Percentiles rank a stretch among this genome's conserved stretches.
Evolutionary conservation across 2,113 vertebrate species (phyloP).

Genomic region (Platanista minor): DNA sequence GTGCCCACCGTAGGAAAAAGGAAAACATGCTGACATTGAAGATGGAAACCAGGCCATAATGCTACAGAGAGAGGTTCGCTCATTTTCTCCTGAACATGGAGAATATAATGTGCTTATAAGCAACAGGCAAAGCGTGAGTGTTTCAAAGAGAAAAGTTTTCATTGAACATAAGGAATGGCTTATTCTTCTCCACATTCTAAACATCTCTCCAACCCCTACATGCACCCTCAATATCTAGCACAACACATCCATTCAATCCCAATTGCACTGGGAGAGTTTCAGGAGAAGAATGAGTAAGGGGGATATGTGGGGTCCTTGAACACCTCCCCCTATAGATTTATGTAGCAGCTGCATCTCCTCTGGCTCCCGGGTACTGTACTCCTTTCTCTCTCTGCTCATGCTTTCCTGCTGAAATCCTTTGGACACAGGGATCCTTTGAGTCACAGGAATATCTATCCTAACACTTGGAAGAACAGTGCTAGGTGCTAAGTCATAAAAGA

Average conservation of each 20-base stretch:
- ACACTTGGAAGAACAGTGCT: background rate
- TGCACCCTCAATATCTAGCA: background rate
- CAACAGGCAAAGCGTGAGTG: background rate
- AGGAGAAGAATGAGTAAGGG: background rate
- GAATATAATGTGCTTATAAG: background rate
- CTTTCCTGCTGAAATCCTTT: background rate
- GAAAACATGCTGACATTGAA: background rate
- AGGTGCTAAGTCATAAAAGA: background rate
- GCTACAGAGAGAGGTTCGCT: background rate
- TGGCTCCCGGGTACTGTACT: accelerated
- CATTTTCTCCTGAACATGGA: background rate
- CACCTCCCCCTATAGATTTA: background rate
- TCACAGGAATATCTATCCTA: background rate
- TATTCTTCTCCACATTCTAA: background rate
- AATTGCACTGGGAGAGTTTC: background rate
- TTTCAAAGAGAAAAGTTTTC: background rate
- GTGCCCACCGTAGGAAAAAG: background rate
- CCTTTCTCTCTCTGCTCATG: background rate
- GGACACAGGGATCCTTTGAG: background rate
- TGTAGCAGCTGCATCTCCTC: background rate
- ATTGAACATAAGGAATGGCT: constrained; percentile 10
- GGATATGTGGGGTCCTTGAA: background rate
- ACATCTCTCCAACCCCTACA: background rate
- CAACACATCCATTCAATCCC: background rate
- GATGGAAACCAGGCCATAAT: background rate